Conservation (phyloP, 2,888 invertebrate genomes). For the Neoaliturus tenellus region DNA sequence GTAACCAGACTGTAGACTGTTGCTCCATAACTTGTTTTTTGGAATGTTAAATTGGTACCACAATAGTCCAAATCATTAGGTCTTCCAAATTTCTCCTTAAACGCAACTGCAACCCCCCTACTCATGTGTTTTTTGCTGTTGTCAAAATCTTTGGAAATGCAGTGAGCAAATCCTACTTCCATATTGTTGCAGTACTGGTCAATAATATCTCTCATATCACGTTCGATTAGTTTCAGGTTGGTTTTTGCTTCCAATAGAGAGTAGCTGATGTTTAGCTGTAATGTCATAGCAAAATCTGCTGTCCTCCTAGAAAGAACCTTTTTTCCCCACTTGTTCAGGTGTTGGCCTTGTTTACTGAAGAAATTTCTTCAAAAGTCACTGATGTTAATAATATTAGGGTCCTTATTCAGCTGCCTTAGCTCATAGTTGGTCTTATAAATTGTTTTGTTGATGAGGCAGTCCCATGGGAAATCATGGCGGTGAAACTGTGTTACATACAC, state of each 20-base stretch:
- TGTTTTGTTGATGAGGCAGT: neutral
- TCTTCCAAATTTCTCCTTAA: neutral
- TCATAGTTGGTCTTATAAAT: neutral
- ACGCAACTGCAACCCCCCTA: neutral
- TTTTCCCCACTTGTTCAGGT: neutral
- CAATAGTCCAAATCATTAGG: neutral
- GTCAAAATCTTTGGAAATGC: neutral
- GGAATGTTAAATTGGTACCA: neutral
- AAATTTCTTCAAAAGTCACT: neutral
- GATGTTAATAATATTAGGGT: neutral
- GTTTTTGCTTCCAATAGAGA: neutral
- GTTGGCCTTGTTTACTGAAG: neutral
- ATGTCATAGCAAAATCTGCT: neutral
- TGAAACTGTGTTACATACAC: neutral
- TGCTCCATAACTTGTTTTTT: neutral
- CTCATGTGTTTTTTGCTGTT: neutral
- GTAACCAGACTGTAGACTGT: conserved; percentile 10
- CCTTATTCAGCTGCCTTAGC: neutral
- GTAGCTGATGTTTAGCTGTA: neutral
- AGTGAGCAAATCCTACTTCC: neutral
- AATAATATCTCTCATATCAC: neutral
- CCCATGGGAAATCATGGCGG: neutral
- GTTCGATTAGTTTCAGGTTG: neutral
- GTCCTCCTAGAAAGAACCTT: neutral
- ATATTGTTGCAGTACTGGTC: neutral